phyloP scores from a whole-genome alignment of 2,113 vertebrate species.

The Psittacula cyanocephala region DNA sequence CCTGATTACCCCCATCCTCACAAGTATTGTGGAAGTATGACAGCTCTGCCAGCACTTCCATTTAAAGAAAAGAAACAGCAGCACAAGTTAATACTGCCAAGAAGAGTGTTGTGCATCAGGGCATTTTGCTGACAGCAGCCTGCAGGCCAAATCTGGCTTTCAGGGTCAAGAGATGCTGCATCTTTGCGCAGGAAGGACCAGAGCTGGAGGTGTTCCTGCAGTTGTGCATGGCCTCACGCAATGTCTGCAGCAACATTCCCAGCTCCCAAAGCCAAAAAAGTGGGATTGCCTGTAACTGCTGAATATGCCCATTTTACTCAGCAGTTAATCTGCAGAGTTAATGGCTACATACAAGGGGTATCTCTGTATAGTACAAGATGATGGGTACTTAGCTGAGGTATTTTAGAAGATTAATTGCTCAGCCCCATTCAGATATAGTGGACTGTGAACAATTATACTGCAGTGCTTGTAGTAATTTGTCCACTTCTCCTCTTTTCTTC shows the following conservation, averaged over 20 bases:
- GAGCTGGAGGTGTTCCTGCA: background rate
- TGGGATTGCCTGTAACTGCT: background rate
- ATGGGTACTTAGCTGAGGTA: background rate
- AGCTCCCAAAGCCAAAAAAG: background rate
- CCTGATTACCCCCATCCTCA: slow-evolving; percentile 2
- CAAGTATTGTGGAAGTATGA: background rate
- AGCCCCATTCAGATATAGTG: background rate
- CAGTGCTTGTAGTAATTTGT: background rate
- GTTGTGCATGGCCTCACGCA: accelerated
- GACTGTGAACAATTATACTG: background rate
- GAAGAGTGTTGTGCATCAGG: background rate
- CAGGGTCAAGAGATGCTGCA: background rate
- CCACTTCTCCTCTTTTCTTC: background rate
- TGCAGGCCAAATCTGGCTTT: background rate
- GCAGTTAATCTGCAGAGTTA: background rate
- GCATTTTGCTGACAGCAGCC: background rate
- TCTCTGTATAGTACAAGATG: background rate
- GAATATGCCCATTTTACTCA: background rate
- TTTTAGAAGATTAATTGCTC: background rate
- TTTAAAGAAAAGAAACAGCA: slow-evolving; percentile 23
- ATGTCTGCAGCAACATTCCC: background rate
- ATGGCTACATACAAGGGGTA: background rate
- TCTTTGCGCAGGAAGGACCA: background rate
- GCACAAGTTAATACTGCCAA: background rate
- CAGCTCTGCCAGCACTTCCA: background rate